Evolutionary conservation across 2,113 vertebrate genomes (phyloP), one percentile per base, ranked within the genome.

Genomic region (Caranx melampygus): DNA sequence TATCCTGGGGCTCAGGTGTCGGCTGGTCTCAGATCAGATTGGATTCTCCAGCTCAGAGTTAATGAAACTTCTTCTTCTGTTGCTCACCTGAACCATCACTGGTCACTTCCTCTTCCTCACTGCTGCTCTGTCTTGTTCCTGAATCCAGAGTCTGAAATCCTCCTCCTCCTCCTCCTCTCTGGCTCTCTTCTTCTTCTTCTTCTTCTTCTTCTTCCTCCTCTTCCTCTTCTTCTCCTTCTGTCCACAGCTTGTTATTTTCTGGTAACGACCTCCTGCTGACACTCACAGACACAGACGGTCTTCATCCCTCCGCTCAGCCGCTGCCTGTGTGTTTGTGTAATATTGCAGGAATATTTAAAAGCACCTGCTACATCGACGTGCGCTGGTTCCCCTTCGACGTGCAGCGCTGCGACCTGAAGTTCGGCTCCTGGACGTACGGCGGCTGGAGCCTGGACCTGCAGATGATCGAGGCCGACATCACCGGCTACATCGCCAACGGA

Each of bases 301-400:
- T 16, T 49, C 26, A 26, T 26, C 26, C 26, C 26, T 26, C 26
- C 26, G 26, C 26, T 26, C 26, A 26, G 26, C 26, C 26, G 26
- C 26, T 26, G 26, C 26, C 26, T 26, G 26, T 26, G 26, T 26
- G 26, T 26, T 26, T 26, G 26, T 26, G 26, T 26, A 26, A 26
- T 20, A 2, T 31, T 42, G 1, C 74, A 94, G 93, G 93, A 3
- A 94, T 94, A 78, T 94, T 94, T 52, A 94, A 92, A 71, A 94
- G 93, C 88, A 94, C 92, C 26, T 93, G 93, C 2, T 91, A 91
- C 73, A 93, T 94, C n/a, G 92, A 94, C n/a, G 92, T 94, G 0
- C 93, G 93, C 79, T 94, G 93, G 93, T 94, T 94, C 42, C 93
- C 93, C 1, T 94, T 94, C 5, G 93, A 94, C 14, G 88, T 94